phyloP scores from a whole-genome alignment of 2,888 invertebrate genomes.

The Tetanocera ferruginea region DNA sequence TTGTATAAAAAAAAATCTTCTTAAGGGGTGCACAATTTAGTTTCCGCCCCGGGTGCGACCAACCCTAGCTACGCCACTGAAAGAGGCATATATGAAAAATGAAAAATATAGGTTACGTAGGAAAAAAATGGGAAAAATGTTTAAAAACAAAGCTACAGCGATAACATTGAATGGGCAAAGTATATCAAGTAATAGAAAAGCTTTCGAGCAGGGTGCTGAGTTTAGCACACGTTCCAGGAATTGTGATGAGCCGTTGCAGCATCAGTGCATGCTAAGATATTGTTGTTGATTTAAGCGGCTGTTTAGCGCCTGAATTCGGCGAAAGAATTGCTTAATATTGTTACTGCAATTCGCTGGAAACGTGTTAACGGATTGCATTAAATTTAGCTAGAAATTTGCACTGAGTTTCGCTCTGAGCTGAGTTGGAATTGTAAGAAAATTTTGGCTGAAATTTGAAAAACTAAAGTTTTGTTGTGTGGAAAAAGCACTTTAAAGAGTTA shows the following conservation, averaged over 20 bases:
- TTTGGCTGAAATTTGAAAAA: background rate
- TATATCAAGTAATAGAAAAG: background rate
- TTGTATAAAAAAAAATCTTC: too few relatives aligned
- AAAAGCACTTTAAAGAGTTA: background rate
- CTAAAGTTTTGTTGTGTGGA: background rate
- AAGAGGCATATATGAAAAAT: background rate
- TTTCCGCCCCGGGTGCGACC: too few relatives aligned
- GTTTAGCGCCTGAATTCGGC: background rate
- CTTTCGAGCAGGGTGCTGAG: background rate
- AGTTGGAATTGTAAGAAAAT: too few relatives aligned
- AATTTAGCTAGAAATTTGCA: background rate
- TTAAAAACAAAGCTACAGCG: constrained; percentile 15
- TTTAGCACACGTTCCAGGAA: too few relatives aligned
- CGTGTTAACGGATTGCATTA: constrained; percentile 8
- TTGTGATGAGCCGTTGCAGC: too few relatives aligned
- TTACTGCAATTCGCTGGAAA: background rate
- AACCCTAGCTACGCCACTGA: too few relatives aligned
- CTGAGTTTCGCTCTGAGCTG: too few relatives aligned
- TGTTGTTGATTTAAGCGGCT: constrained; percentile 24
- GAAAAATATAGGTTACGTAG: constrained; percentile 1
- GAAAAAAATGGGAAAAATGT: constrained; percentile 12
- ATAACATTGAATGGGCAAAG: background rate
- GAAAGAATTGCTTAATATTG: background rate
- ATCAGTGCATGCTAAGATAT: background rate
- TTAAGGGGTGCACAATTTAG: too few relatives aligned